A percentile compares a stretch with the other conserved stretches of the same genome.
Conservation (phyloP, 2,113 vertebrate species). For the Microtus montanus region DNA sequence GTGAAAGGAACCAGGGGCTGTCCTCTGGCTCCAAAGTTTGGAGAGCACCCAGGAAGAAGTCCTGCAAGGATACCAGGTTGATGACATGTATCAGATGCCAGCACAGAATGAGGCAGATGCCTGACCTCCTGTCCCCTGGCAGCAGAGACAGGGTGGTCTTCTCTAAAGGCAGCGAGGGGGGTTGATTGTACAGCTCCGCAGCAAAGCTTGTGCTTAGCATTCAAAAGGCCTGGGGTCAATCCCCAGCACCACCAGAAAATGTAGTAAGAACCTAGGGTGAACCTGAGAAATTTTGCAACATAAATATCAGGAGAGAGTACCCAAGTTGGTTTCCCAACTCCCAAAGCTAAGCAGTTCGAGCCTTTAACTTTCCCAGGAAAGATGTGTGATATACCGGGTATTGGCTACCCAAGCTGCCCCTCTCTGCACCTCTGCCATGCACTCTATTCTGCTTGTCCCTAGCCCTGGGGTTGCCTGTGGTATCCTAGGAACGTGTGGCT, state of each 20-base stretch:
- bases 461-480: conserved; percentile 61
- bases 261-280: neutral
- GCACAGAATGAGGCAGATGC: conserved; percentile 6
- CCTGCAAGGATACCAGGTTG: neutral
- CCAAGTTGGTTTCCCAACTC: neutral
- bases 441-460: neutral
- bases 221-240: neutral
- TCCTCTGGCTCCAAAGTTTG: neutral
- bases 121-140: neutral
- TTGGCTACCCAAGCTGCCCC: neutral
- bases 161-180: neutral
- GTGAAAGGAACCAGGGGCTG: neutral
- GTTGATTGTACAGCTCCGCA: too few relatives aligned
- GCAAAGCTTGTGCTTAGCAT: neutral
- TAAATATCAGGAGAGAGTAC: neutral
- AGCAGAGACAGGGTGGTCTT: neutral
- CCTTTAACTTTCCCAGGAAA: neutral
- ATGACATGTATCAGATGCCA: neutral
- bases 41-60: neutral
- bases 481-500: conserved; percentile 75
- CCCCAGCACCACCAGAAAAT: neutral
- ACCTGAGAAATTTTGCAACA: neutral
- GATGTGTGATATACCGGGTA: conserved; percentile 17
- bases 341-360: neutral
- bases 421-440: neutral